Conservation (phyloP, 2,888 invertebrate species). For the Apeira syringaria region DNA sequence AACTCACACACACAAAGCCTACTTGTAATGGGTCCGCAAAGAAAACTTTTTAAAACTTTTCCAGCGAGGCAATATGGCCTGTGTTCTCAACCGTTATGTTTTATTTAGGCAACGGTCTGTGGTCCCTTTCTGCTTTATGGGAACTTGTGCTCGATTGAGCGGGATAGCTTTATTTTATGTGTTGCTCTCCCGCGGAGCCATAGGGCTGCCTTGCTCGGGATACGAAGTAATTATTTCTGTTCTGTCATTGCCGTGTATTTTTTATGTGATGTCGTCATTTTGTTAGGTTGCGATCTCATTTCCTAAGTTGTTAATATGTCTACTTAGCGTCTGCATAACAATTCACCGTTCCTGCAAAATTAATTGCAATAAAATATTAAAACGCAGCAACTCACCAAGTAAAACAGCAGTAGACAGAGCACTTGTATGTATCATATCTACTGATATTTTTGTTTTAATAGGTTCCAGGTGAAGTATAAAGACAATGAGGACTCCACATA, state of each 20-base stretch:
- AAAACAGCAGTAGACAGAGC: too few relatives aligned
- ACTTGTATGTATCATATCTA: too few relatives aligned
- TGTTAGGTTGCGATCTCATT: constrained; percentile 42
- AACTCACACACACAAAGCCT: constrained; percentile 65
- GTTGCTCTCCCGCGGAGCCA: constrained; percentile 44
- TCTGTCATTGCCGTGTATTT: constrained; percentile 82
- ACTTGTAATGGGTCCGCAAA: constrained; percentile 84
- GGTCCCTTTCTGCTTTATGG: constrained; percentile 57
- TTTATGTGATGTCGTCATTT: constrained; percentile 70
- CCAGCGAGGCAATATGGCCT: constrained; percentile 84
- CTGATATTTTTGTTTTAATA: too few relatives aligned
- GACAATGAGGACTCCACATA: too few relatives aligned
- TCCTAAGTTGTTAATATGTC: constrained; percentile 30
- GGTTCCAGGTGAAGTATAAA: too few relatives aligned
- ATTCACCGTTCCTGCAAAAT: too few relatives aligned
- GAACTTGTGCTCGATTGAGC: constrained; percentile 41
- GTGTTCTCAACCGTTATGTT: constrained; percentile 82
- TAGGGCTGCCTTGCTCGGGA: constrained; percentile 78
- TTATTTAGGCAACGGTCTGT: constrained; percentile 77
- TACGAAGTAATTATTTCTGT: constrained; percentile 83
- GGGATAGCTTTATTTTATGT: constrained; percentile 54
- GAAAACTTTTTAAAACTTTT: constrained; percentile 85
- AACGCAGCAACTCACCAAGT: too few relatives aligned
- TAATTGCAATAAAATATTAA: too few relatives aligned
- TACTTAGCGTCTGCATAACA: too few relatives aligned